phyloP scores from a whole-genome alignment of 1,140 invertebrate genomes.

The Arion vulgaris region DNA sequence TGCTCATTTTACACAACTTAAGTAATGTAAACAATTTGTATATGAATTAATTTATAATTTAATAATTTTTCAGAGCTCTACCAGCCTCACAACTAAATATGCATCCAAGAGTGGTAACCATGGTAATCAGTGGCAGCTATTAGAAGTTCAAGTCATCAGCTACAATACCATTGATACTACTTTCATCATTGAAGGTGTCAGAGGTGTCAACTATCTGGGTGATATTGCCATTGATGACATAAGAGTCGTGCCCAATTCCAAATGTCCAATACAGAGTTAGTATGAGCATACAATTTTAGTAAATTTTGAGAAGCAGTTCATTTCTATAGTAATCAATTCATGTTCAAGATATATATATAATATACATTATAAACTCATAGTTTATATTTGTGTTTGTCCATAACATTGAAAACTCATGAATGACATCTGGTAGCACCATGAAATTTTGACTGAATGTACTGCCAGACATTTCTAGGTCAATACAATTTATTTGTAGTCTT shows the following conservation, averaged over 20 bases:
- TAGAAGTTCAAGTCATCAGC: constrained; percentile 26
- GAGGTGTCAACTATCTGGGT: constrained; percentile 28
- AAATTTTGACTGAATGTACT: too few relatives aligned
- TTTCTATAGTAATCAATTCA: not conserved
- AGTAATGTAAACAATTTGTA: too few relatives aligned
- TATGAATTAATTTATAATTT: too few relatives aligned
- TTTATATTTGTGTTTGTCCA: too few relatives aligned
- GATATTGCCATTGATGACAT: constrained; percentile 45
- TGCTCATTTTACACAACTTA: too few relatives aligned
- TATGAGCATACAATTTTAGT: not conserved
- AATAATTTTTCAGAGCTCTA: not conserved
- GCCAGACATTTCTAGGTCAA: too few relatives aligned
- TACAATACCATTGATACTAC: constrained; percentile 21
- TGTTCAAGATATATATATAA: too few relatives aligned
- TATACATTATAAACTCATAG: too few relatives aligned
- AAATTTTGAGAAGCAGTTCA: not conserved
- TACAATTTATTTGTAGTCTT: too few relatives aligned
- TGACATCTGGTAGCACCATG: too few relatives aligned
- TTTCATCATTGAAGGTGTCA: constrained; percentile 32
- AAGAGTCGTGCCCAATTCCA: not conserved
- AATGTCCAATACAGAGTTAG: constrained; percentile 26
- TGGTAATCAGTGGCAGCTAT: constrained; percentile 62
- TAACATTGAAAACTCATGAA: too few relatives aligned
- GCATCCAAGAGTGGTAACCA: constrained; percentile 56
- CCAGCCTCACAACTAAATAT: not conserved